Percentiles rank a stretch among this genome's conserved stretches.
phyloP scores from a whole-genome alignment of 1,140 invertebrate genomes.

The Drosophila pectinifera region DNA sequence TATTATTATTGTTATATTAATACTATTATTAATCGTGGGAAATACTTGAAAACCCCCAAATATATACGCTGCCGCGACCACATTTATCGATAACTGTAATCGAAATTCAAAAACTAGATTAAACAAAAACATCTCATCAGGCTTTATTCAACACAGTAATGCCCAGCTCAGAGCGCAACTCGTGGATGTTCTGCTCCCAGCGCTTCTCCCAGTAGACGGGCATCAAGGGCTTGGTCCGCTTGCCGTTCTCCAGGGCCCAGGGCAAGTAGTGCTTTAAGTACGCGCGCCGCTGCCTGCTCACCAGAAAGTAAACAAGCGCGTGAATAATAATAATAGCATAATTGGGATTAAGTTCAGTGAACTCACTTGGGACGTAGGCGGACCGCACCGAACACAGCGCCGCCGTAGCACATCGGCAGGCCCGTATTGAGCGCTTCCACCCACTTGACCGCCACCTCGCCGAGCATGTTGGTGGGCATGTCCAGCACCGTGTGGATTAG shows the following conservation, averaged over 20 bases:
- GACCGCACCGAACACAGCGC: conserved; percentile 93
- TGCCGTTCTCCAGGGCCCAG: conserved; percentile 94
- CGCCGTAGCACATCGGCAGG: conserved; percentile 95
- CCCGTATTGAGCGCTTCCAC: conserved; percentile 96
- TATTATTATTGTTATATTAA: no score
- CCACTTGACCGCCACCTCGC: conserved; percentile 97
- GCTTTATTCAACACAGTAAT: conserved; percentile 85
- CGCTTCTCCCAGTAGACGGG: conserved; percentile 96
- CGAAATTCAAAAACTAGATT: background rate
- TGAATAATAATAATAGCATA: conserved; percentile 17
- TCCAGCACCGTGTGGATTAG: conserved; percentile 95
- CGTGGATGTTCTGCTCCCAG: conserved; percentile 94
- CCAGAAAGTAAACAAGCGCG: conserved; percentile 66
- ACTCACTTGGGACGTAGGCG: conserved; percentile 91
- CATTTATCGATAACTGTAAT: conserved; percentile 6
- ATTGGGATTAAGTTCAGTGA: conserved; percentile 35
- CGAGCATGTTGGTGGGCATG: conserved; percentile 98
- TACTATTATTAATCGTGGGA: no score
- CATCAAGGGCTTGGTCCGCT: conserved; percentile 89
- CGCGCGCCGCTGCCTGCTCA: conserved; percentile 89
- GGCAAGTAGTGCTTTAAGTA: conserved; percentile 93
- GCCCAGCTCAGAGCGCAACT: conserved; percentile 92
- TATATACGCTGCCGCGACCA: background rate
- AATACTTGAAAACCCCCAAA: background rate
- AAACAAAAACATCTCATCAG: conserved; percentile 8